Evolutionary conservation across 2,113 vertebrate genomes (phyloP), one percentile per base, ranked within the genome.

Genomic region (Microtus richardsoni): DNA sequence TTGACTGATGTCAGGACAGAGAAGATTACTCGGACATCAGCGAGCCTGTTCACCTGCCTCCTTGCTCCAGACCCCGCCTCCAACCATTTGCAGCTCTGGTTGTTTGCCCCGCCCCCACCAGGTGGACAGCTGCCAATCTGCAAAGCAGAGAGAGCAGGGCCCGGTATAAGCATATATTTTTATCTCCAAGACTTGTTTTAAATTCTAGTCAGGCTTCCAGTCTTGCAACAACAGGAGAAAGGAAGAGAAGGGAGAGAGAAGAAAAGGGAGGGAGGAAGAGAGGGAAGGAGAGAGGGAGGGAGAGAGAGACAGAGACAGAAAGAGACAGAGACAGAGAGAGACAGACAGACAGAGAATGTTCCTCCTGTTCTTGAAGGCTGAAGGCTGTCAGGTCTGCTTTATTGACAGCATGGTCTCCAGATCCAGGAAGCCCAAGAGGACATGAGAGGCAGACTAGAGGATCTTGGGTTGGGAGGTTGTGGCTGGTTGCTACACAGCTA

Each of bases 141-240:
- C 85, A 68, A 30, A 85, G 74, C 52, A 96, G 80, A 87, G 96
- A 0, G 90, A 58, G 62, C 58, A 49, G 52, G 96, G 95, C 86
- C 96, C 4, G 39, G 58, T 70, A 73, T n/a, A 86, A 2, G 8
- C 91, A 2, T 13, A 68, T 97, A 92, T 97, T 98, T 97, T 98
- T 97, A 94, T 98, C 85, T 86, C 86, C 39, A 52, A 97, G 93
- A 64, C 95, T 95, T 91, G 88, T 75, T 98, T 98, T 90, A 97
- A 92, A 98, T 98, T 98, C 98, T 3, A 0, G 79, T 98, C 98
- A 98, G 98, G 97, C 79, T 60, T 73, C 0, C 0, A 95, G 89
- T 9, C 52, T 49, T 44, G 88, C 95, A 92, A 97, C 96, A 97
- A 93, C 28, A 77, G 66, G 47, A 33, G 30, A 91, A 89, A 79